A percentile compares a stretch with the other conserved stretches of the same genome.
These are phyloP conservation scores for Psettodes erumei DNA, from an alignment of 2,113 vertebrate genomes.

Conservation along the genomic window DNA sequence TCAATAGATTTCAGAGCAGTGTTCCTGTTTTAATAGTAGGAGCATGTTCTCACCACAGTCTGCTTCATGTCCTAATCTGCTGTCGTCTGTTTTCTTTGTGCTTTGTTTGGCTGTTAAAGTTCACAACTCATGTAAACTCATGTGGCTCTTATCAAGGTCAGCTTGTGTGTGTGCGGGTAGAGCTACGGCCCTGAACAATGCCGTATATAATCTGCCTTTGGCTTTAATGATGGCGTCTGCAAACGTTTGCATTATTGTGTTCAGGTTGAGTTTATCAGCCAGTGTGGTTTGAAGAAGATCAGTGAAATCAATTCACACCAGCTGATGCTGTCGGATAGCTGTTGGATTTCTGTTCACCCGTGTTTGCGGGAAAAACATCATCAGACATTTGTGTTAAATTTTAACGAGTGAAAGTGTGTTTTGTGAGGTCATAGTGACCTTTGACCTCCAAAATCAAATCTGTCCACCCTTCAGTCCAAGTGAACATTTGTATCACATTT, in stretches of 20 bases:
- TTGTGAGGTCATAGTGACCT: too few relatives aligned
- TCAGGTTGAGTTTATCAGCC: not conserved
- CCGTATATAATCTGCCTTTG: not conserved
- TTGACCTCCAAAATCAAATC: too few relatives aligned
- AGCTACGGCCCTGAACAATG: not conserved
- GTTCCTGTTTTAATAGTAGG: not conserved
- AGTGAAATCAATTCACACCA: not conserved
- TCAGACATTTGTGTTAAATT: too few relatives aligned
- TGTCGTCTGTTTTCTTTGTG: conserved; percentile 12
- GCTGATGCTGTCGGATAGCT: not conserved
- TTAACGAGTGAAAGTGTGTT: too few relatives aligned
- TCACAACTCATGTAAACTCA: conserved; percentile 15
- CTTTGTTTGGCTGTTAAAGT: conserved; percentile 47
- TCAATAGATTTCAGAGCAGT: not conserved
- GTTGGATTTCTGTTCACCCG: not conserved
- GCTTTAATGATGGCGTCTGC: conserved; percentile 2
- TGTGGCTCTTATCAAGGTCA: conserved; percentile 33
- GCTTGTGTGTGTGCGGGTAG: not conserved
- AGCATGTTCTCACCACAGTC: conserved; percentile 7
- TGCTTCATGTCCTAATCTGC: conserved; percentile 20
- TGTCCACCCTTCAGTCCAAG: too few relatives aligned
- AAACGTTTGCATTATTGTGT: not conserved
- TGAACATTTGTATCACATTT: too few relatives aligned
- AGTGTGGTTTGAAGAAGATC: not conserved
- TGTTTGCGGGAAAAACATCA: too few relatives aligned